Percentiles rank a stretch among this genome's conserved stretches.
phyloP scores from a whole-genome alignment of 2,888 invertebrate genomes.

The Ophion slaviceki region DNA sequence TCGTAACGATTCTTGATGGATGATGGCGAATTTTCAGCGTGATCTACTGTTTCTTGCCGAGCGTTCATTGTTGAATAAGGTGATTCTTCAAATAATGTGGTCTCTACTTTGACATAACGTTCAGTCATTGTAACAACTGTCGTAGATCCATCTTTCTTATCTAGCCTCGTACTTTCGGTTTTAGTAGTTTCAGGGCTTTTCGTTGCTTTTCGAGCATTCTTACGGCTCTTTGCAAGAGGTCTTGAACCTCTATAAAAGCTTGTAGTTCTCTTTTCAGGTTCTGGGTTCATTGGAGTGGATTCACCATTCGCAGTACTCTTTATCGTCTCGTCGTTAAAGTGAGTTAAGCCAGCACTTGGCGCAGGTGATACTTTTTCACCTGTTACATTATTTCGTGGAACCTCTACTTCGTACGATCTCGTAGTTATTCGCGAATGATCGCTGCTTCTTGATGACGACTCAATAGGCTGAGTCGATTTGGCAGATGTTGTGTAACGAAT shows the following conservation, averaged over 20 bases:
- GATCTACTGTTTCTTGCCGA: background rate
- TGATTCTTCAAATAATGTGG: background rate
- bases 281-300: background rate
- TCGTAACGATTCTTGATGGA: background rate
- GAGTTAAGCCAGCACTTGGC: background rate
- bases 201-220: background rate
- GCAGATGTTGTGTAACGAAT: slow-evolving; percentile 35
- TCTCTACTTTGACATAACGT: slow-evolving; percentile 1
- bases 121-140: background rate
- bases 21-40: background rate
- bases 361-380: background rate
- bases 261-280: background rate
- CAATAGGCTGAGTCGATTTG: background rate
- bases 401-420: background rate
- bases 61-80: slow-evolving; percentile 7
- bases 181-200: background rate
- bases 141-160: background rate
- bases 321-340: background rate
- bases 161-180: background rate
- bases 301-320: background rate
- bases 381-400: slow-evolving; percentile 13
- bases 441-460: slow-evolving; percentile 3
- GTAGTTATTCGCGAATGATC: slow-evolving; percentile 6
- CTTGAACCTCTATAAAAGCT: background rate
- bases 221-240: background rate